Evolutionary conservation across 2,113 vertebrate species (phyloP), one percentile per base, ranked within the genome.

Genomic region (Chloropsis cyanopogon): DNA sequence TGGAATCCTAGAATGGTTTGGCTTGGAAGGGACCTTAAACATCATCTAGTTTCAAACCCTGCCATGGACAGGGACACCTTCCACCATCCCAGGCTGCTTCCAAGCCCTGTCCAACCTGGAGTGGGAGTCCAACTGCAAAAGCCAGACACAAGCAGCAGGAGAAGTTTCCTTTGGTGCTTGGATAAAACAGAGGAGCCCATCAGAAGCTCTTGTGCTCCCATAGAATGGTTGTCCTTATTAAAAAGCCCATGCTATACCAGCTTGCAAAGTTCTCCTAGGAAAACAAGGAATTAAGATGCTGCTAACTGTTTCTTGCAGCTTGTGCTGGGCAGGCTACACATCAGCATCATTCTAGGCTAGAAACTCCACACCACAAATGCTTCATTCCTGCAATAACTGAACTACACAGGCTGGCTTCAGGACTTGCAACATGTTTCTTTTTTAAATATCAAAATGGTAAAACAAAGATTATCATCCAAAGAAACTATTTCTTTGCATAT

Each of bases 141-240:
- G 5, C 9, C 71, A 63, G 33, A 35, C 59, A 82, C 19, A 66
- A 81, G 33, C 35, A 83, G 82, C 33, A 69, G 60, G 29, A 17
- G 65, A 57, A 33, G 23, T 44, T 88, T 61, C 33, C 64, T 87
- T 23, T 63, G 24, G 42, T 70, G 57, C 39, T 82, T 53, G 19
- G 50, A 65, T 39, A 33, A 69, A 84, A 64, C 23, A 64, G 49
- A 64, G 24, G 23, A 76, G 39, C 25, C 35, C 25, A 47, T 11
- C 2, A 10, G 39, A 66, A 88, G 52, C 39, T 68, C 35, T 31
- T 0, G 0, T 37, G 46, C 44, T 69, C 12, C 21, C 25, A 35
- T 0, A 23, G 33, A 52, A 75, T 16, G 18, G 41, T 0, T 64
- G 21, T 49, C n/a, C n/a, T 60, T 29, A 29, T 6, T 18, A 26